phyloP scores from a whole-genome alignment of 2,113 vertebrate genomes.

The Garra rufa region DNA sequence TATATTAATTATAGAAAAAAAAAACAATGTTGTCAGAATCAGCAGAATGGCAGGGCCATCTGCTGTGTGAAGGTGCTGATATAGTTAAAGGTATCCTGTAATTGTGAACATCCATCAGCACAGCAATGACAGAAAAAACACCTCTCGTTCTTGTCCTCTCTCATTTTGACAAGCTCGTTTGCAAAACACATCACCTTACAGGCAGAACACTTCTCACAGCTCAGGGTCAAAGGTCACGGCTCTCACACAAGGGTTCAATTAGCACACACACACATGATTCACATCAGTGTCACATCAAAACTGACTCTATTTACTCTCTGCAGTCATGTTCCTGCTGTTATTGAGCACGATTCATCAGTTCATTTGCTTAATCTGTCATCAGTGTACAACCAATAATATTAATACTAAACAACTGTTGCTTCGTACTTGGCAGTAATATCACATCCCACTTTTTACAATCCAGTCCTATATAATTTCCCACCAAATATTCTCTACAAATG shows the following conservation, averaged over 20 bases:
- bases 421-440: background rate
- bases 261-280: background rate
- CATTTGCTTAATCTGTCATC: background rate
- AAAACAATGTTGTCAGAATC: background rate
- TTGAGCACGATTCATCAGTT: background rate
- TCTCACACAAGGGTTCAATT: constrained; percentile 46
- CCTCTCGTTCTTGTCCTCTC: constrained; percentile 62
- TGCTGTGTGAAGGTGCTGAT: constrained; percentile 53
- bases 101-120: constrained; percentile 69
- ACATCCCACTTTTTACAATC: background rate
- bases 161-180: constrained; percentile 53
- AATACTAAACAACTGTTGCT: background rate
- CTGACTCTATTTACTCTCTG: background rate
- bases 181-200: constrained; percentile 73
- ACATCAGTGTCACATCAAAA: background rate
- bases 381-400: background rate
- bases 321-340: background rate
- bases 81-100: constrained; percentile 60
- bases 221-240: constrained; percentile 61
- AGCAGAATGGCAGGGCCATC: constrained; percentile 56
- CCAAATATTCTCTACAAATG: background rate
- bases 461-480: background rate
- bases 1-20: background rate
- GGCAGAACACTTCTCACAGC: constrained; percentile 63
- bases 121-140: constrained; percentile 73